phyloP scores from a whole-genome alignment of 2,888 invertebrate genomes.

The Nasonia oneida region DNA sequence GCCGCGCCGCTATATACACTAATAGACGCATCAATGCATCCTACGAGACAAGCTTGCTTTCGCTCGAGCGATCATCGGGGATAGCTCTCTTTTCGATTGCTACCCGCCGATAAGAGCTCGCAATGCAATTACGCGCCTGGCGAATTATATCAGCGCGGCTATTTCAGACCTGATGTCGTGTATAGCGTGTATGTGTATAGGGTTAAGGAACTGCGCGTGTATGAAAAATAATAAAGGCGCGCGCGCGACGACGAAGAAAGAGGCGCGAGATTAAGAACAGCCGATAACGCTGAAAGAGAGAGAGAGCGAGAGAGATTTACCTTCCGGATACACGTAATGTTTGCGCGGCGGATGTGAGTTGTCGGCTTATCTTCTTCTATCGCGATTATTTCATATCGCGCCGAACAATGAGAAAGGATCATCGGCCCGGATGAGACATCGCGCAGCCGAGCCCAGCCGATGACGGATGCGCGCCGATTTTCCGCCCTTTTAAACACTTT shows the following conservation, averaged over 20 bases:
- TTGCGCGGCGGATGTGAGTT: slow-evolving; percentile 66
- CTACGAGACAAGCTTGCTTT: slow-evolving; percentile 58
- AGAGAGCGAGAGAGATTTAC: slow-evolving; percentile 63
- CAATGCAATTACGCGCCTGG: slow-evolving; percentile 11
- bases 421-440: slow-evolving; percentile 28
- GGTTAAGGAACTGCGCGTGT: slow-evolving; percentile 25
- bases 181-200: not conserved
- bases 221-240: slow-evolving; percentile 21
- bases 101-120: not conserved
- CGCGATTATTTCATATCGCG: slow-evolving; percentile 51
- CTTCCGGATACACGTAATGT: slow-evolving; percentile 70
- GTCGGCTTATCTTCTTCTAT: slow-evolving; percentile 55
- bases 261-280: slow-evolving; percentile 67
- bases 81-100: slow-evolving; percentile 68
- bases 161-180: not conserved
- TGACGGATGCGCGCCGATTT: not conserved
- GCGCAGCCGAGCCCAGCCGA: slow-evolving; percentile 1
- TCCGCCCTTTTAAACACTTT: not conserved
- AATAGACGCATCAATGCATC: slow-evolving; percentile 22
- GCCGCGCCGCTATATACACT: not conserved
- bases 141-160: not conserved
- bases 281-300: slow-evolving; percentile 60
- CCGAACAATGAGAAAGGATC: slow-evolving; percentile 48
- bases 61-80: slow-evolving; percentile 70
- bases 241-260: slow-evolving; percentile 65